These are phyloP conservation scores for Phyto melanocephala DNA, from an alignment of 2,888 invertebrate species.

Conservation along the genomic window DNA sequence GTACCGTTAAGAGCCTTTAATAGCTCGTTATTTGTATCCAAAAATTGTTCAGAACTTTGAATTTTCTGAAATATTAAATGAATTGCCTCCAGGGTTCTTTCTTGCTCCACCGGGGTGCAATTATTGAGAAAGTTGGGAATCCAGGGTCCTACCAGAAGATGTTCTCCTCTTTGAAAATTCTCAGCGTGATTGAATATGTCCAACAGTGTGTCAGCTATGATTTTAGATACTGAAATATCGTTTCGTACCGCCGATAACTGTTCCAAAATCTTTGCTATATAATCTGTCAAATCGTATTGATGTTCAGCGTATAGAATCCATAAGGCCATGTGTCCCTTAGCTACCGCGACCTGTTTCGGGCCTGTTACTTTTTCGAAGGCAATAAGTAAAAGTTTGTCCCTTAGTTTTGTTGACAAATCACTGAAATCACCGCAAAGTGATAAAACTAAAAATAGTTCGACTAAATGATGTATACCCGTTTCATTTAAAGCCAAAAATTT, in stretches of 20 bases:
- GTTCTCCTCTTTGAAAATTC: constrained; percentile 74
- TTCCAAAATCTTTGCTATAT: constrained; percentile 73
- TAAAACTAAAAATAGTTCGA: constrained; percentile 77
- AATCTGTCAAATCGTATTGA: constrained; percentile 73
- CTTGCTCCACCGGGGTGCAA: constrained; percentile 74
- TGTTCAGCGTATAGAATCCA: constrained; percentile 76
- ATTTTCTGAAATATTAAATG: constrained; percentile 73
- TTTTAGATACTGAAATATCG: constrained; percentile 72
- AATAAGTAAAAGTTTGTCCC: constrained; percentile 76
- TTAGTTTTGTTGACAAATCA: constrained; percentile 75
- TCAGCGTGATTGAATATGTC: constrained; percentile 72
- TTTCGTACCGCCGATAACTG: constrained; percentile 72
- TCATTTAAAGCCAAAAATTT: constrained; percentile 81
- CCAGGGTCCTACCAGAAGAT: constrained; percentile 75
- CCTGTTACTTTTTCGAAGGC: constrained; percentile 75
- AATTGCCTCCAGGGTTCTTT: constrained; percentile 74
- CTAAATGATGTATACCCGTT: constrained; percentile 81
- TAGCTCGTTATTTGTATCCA: constrained; percentile 59
- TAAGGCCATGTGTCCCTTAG: constrained; percentile 78
- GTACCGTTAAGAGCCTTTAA: constrained; percentile 73
- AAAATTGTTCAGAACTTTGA: constrained; percentile 52
- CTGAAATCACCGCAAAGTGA: constrained; percentile 72
- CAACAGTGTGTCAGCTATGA: constrained; percentile 72
- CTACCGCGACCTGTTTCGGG: constrained; percentile 73
- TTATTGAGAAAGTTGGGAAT: constrained; percentile 74